A percentile compares a stretch with the other conserved stretches of the same genome.
Conservation (phyloP, 2,888 invertebrate species). For the Eupsilia transversa region DNA sequence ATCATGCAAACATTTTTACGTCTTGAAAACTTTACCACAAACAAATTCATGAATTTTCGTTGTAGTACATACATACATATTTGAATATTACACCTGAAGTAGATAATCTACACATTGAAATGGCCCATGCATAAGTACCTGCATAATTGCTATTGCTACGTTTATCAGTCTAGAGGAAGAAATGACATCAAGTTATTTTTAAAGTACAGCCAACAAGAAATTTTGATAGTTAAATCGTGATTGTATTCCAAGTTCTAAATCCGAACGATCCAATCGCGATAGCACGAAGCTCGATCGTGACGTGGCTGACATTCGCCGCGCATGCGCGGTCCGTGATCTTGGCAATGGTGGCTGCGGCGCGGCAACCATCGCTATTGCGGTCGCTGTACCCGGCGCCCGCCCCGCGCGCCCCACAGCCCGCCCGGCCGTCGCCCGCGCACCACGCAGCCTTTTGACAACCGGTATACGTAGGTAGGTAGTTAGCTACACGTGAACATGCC, state of each 20-base stretch:
- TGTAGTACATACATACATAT: conserved; percentile 26
- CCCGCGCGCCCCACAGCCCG: conserved; percentile 69
- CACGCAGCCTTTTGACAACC: conserved; percentile 88
- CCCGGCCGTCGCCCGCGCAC: conserved; percentile 61
- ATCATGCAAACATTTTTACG: conserved; percentile 10
- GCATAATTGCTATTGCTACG: conserved; percentile 57
- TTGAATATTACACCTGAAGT: conserved; percentile 44
- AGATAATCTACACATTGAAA: conserved; percentile 30
- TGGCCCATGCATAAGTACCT: conserved; percentile 52
- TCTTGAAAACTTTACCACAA: conserved; percentile 33
- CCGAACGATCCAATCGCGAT: conserved; percentile 85
- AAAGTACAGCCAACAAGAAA: conserved; percentile 72
- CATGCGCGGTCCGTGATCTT: conserved; percentile 91
- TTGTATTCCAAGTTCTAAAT: conserved; percentile 84
- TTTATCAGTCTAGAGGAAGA: conserved; percentile 54
- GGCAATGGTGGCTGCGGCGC: conserved; percentile 89
- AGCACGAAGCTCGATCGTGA: conserved; percentile 88
- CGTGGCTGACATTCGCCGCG: conserved; percentile 90
- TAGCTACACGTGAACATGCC: conserved; percentile 79
- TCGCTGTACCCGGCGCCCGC: conserved; percentile 85
- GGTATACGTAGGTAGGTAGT: conserved; percentile 81
- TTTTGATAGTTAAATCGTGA: conserved; percentile 76
- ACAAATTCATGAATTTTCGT: conserved; percentile 42
- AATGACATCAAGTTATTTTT: conserved; percentile 59
- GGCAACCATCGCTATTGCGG: conserved; percentile 86